Evolutionary conservation across 2,113 vertebrate genomes (phyloP).

Genomic region (Sapayoa aenigma): DNA sequence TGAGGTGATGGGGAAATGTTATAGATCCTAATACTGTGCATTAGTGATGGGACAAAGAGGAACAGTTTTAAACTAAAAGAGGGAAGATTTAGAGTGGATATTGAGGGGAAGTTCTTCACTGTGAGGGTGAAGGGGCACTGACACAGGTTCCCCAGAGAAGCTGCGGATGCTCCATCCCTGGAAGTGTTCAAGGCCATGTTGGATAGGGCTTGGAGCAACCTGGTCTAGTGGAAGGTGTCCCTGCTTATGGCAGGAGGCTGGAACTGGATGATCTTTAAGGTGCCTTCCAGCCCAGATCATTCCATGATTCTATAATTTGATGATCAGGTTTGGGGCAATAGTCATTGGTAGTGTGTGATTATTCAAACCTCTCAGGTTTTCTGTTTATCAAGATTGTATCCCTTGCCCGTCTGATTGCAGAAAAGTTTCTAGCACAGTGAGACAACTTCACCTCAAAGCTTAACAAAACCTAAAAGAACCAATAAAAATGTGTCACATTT

Average conservation of each 20-base stretch:
- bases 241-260: neutral
- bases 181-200: neutral
- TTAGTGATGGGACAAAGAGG: neutral
- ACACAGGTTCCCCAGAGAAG: neutral
- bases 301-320: neutral
- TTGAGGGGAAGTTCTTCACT: neutral
- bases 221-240: neutral
- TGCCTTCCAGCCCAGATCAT: neutral
- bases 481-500: rapidly evolving
- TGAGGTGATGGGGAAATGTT: neutral
- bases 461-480: neutral
- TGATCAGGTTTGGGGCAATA: neutral
- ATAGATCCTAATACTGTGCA: neutral
- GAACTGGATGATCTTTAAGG: neutral
- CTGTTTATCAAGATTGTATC: neutral
- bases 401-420: neutral
- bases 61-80: neutral
- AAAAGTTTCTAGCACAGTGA: neutral
- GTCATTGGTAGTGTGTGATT: neutral
- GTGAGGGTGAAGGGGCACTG: neutral
- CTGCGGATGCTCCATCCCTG: neutral
- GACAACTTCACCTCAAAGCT: neutral
- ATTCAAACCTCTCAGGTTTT: neutral
- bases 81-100: neutral
- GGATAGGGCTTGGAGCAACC: neutral